Base-by-base conservation (phyloP, 1,140 invertebrate genomes). In the Apis cerana region DNA sequence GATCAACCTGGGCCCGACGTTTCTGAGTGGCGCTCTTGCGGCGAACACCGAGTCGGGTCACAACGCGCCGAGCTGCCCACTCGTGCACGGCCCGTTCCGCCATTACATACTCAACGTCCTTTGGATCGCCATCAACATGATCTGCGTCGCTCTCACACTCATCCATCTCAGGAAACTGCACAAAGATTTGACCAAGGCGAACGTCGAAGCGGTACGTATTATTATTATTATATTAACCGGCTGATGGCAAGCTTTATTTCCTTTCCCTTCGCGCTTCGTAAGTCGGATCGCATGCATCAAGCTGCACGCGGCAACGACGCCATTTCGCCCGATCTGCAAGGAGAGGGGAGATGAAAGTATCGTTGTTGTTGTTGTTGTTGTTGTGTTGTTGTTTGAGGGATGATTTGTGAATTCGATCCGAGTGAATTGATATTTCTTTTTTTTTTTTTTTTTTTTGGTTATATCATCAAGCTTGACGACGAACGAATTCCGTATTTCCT, bases 1-100 rank as follows among this genome's bases (percentile, higher is more conserved):
- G 15, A 97, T 98, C 90, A 98, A 99, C 94, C 95, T 99, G 84
- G 98, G 98, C 10, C 97, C 98, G 5, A 98, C 98, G 9, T 98
- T 99, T 93, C 94, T 98, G 85, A 97, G 96, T 77, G 97, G 97
- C 5, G 97, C 97, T 15, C 93, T 98, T 67, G 97, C 97, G 0
- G 97, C 97, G n/a, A 97, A 97, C 88, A 96, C 96, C 0, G 97
- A 97, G 86, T 95, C 95, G n/a, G 95, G 96, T 0, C 96, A 97
- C 83, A 95, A 96, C 82, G 95, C 97, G 0, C 97, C 97, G 0
- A 97, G 96, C 27, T 98, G 97, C 90, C 97, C 97, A 1, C 94
- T 98, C 79, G 96, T 97, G 3, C 95, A 96, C 88, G 96, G 96
- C 8, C 97, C 97, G 11, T 97, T 97, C 85, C 95, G 97, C 75